A percentile compares a stretch with the other conserved stretches of the same genome.
Evolutionary conservation across 2,888 invertebrate genomes (phyloP).

Genomic region (Apotomis betuletana): DNA sequence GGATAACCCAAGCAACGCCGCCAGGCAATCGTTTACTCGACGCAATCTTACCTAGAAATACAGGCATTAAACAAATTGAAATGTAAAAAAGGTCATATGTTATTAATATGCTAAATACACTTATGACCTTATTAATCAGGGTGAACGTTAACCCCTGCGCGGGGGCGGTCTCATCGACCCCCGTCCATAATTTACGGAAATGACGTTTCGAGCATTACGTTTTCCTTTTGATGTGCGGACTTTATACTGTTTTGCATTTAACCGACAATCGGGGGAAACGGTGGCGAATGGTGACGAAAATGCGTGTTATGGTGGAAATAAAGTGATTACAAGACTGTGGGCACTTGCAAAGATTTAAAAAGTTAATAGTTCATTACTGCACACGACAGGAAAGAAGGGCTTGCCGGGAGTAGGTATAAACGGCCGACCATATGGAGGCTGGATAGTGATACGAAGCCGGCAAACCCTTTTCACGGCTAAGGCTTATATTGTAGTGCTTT

Average conservation of each 20-base stretch:
- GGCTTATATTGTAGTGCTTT: no score
- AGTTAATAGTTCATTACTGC: no score
- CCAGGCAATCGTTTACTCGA: conserved; percentile 33
- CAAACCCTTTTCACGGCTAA: no score
- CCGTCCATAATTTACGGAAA: conserved; percentile 78
- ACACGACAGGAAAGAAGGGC: no score
- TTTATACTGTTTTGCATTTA: conserved; percentile 39
- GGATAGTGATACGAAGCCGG: no score
- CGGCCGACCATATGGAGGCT: no score
- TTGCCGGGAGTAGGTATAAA: no score
- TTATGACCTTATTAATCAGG: conserved; percentile 1
- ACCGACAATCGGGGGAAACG: conserved; percentile 32
- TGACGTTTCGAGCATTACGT: conserved; percentile 73
- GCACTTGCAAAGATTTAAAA: no score
- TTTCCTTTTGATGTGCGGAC: conserved; percentile 77
- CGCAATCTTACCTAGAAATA: conserved; percentile 56
- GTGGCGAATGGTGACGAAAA: conserved; percentile 13
- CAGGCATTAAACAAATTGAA: conserved; percentile 60
- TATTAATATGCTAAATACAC: not conserved
- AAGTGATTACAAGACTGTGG: no score
- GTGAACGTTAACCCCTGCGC: conserved; percentile 67
- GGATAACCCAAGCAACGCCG: conserved; percentile 27
- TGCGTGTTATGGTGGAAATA: not conserved
- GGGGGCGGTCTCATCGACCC: conserved; percentile 65
- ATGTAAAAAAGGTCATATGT: not conserved